Percentiles rank a stretch among this genome's conserved stretches.
phyloP scores from a whole-genome alignment of 2,113 vertebrate species.

The Paedocypris sp. region DNA sequence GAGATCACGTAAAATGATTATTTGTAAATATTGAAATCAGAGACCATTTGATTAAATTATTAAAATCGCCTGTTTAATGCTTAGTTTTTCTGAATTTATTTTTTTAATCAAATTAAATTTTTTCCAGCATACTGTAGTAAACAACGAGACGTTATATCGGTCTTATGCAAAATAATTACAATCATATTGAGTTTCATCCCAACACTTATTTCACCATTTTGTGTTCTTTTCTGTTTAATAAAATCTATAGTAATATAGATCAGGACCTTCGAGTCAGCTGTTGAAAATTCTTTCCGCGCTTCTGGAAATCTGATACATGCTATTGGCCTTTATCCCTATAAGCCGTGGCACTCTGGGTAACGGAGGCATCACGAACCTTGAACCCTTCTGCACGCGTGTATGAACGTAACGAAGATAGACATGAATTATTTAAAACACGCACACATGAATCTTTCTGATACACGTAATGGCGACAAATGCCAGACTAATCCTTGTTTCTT shows the following conservation, averaged over 20 bases:
- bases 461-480: constrained; percentile 2
- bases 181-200: neutral
- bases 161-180: too few relatives aligned
- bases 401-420: neutral
- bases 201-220: neutral
- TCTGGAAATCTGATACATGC: neutral
- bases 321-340: neutral
- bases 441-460: neutral
- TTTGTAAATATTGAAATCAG: too few relatives aligned
- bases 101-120: too few relatives aligned
- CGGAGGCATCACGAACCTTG: neutral
- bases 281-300: neutral
- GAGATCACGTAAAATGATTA: too few relatives aligned
- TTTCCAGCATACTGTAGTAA: too few relatives aligned
- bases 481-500: neutral
- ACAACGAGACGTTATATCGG: too few relatives aligned
- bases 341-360: neutral
- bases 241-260: too few relatives aligned
- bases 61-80: too few relatives aligned
- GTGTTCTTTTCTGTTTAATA: neutral
- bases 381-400: neutral
- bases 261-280: neutral
- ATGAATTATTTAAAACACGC: neutral
- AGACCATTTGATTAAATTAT: too few relatives aligned
- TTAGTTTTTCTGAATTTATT: too few relatives aligned